phyloP scores from a whole-genome alignment of 2,888 invertebrate genomes.

The Drosophila setosimentum region DNA sequence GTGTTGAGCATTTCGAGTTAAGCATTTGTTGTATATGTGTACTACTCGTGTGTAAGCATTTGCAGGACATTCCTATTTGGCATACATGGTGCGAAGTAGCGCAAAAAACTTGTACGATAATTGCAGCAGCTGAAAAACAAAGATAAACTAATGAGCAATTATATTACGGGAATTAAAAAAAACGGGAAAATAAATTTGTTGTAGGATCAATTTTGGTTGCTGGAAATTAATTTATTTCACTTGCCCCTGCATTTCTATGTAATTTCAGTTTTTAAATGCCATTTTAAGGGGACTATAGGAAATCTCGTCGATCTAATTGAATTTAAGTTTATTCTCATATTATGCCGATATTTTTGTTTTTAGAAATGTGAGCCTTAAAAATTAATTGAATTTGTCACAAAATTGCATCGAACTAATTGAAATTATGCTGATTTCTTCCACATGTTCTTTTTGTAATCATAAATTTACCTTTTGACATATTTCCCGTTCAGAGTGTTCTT shows the following conservation, averaged over 20 bases:
- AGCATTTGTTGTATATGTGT: slow-evolving; percentile 3
- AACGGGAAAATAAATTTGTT: too few relatives aligned
- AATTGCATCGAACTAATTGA: not conserved
- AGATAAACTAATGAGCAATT: not conserved
- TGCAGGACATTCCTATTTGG: slow-evolving; percentile 32
- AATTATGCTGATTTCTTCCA: not conserved
- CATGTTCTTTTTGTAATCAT: not conserved
- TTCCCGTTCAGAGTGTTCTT: too few relatives aligned
- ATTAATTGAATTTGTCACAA: too few relatives aligned
- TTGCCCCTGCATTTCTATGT: fast-evolving
- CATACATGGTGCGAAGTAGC: slow-evolving; percentile 79
- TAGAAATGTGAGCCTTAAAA: too few relatives aligned
- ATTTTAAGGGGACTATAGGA: too few relatives aligned
- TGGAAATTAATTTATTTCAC: too few relatives aligned
- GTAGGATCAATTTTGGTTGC: too few relatives aligned
- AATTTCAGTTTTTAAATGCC: too few relatives aligned
- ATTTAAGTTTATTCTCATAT: too few relatives aligned
- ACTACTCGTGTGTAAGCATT: slow-evolving; percentile 1
- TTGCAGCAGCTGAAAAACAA: slow-evolving; percentile 71
- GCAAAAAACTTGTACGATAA: slow-evolving; percentile 83
- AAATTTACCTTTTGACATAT: not conserved
- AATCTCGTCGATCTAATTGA: too few relatives aligned
- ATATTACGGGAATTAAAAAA: not conserved
- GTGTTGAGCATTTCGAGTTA: slow-evolving; percentile 29
- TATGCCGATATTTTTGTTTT: too few relatives aligned